Evolutionary conservation across 2,113 vertebrate species (phyloP).

Genomic region (Abramis brama): DNA sequence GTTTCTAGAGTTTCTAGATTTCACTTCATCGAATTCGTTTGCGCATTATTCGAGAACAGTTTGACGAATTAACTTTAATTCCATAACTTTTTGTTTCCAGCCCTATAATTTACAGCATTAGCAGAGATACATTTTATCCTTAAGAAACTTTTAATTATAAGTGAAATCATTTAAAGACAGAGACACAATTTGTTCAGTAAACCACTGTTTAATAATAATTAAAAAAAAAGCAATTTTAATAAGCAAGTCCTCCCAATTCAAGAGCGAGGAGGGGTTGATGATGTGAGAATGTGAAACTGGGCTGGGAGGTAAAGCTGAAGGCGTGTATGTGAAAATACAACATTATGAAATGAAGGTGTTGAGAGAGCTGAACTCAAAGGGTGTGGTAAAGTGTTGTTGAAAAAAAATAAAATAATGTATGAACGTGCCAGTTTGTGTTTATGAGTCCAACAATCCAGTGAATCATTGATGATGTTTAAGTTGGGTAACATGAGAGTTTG

Average conservation of each 20-base stretch:
- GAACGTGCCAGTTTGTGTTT: background rate
- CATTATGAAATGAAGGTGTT: too few species aligned
- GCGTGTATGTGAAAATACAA: background rate
- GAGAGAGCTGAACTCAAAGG: slow-evolving; percentile 8
- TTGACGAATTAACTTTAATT: too few species aligned
- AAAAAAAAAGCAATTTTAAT: too few species aligned
- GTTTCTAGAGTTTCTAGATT: background rate
- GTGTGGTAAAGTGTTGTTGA: background rate
- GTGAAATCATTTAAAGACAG: too few species aligned
- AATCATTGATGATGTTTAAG: background rate
- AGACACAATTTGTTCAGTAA: too few species aligned
- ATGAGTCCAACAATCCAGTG: background rate
- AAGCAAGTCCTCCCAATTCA: slow-evolving; percentile 10
- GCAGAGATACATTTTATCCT: too few species aligned
- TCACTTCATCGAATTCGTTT: too few species aligned
- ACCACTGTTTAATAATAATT: too few species aligned
- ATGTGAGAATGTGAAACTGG: background rate
- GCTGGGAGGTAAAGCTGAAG: background rate
- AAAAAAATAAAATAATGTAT: background rate
- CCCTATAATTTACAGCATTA: too few species aligned
- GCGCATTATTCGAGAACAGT: too few species aligned
- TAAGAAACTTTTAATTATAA: too few species aligned
- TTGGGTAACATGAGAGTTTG: background rate
- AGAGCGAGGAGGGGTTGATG: background rate
- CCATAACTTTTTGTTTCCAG: too few species aligned